Base-by-base conservation (phyloP, 2,888 invertebrate species). In the Cheilosia vernalis region DNA sequence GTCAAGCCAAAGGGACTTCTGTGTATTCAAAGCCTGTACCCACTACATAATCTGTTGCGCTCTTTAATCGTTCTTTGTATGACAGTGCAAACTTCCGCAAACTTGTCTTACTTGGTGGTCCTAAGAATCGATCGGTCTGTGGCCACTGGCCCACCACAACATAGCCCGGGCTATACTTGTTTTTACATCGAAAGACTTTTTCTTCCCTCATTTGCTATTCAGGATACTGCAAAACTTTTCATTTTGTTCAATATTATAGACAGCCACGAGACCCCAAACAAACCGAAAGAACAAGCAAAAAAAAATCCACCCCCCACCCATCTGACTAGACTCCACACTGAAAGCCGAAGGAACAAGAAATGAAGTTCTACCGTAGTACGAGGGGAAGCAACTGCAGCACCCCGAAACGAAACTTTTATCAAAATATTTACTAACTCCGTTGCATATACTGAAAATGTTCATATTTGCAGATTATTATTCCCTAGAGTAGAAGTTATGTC, bases 381-480 rank as follows among this genome's bases (percentile, higher is more conserved):
- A 37, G 37, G 13, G 3, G 37, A 5, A 27, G 27, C 27, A 27
- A 27, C 33, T 44, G 24, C 33, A 58, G 63, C 66, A 66, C 55
- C 61, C 61, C 40, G 33, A 61, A 81, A 70, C 33, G 30, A 37
- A 37, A 37, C 37, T 82, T 82, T 77, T 72, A 82, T 47, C 72
- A 77, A 82, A 82, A 82, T 70, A 77, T 82, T 82, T 72, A 77
- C 81, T 69, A 76, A 81, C 81, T 81, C 77, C 70, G 44, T 67
- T 77, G 82, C 82, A 82, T 74, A 66, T 74, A 66, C 69, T 37
- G 42, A 81, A 76, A 66, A 66, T 82, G 72, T 72, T 77, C 82
- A 82, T 78, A 78, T 78, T 82, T 82, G 78, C 60, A 66, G 61
- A 82, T 78, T 78, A 78, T 82, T 82, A 78, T 72, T 78, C 81